A percentile compares a stretch with the other conserved stretches of the same genome.
These are phyloP conservation scores for Erpetoichthys calabaricus DNA, from an alignment of 2,797 vertebrate genomes.

Conservation along the genomic window DNA sequence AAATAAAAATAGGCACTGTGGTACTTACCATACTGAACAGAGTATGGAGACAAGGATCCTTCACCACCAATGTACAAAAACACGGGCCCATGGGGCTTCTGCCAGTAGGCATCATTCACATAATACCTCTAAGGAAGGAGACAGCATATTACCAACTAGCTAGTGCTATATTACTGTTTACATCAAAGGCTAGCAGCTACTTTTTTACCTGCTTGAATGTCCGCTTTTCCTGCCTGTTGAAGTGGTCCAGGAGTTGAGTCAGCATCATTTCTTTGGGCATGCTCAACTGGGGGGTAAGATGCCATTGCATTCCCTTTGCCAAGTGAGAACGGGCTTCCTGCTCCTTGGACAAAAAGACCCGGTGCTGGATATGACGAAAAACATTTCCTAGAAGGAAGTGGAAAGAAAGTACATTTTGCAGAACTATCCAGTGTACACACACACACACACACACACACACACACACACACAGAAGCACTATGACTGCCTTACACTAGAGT, in stretches of 20 bases:
- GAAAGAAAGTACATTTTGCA: neutral
- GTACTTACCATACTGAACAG: slow-evolving; percentile 46
- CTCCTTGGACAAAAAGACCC: slow-evolving; percentile 22
- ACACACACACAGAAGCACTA: no score
- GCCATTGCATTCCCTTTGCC: neutral
- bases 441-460: no score
- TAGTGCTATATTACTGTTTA: neutral
- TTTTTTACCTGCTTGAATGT: slow-evolving; percentile 55
- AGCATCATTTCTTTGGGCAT: slow-evolving; percentile 30
- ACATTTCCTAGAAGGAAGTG: slow-evolving; percentile 24
- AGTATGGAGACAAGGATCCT: slow-evolving; percentile 38
- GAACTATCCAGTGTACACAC: no score
- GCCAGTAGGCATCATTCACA: slow-evolving; percentile 54
- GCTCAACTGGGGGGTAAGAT: slow-evolving; percentile 8
- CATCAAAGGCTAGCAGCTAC: neutral
- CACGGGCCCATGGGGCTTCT: slow-evolving; percentile 44
- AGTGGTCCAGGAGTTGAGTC: slow-evolving; percentile 60
- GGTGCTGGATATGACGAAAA: slow-evolving; percentile 35
- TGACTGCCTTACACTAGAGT: no score
- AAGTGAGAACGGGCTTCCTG: slow-evolving; percentile 26
- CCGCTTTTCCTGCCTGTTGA: slow-evolving; percentile 30
- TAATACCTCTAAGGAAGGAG: slow-evolving; percentile 47
- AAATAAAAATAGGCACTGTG: neutral
- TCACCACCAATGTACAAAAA: slow-evolving; percentile 71
- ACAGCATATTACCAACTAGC: fast-evolving